phyloP scores from a whole-genome alignment of 2,888 invertebrate genomes.

The Erebia palarica region DNA sequence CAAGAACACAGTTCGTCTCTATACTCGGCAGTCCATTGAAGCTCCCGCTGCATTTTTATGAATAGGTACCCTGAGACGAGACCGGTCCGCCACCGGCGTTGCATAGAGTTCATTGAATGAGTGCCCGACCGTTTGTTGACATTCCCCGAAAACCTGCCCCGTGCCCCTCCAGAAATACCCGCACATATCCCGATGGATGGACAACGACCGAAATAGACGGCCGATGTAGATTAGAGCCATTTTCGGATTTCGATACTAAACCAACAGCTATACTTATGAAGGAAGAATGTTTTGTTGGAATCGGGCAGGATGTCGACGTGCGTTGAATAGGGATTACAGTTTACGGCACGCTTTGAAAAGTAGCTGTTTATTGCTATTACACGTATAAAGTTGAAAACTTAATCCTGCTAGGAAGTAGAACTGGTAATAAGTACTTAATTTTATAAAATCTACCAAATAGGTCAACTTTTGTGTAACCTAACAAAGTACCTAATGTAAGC shows the following conservation, averaged over 20 bases:
- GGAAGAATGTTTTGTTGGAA: slow-evolving; percentile 57
- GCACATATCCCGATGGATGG: slow-evolving; percentile 66
- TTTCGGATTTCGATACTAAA: slow-evolving; percentile 62
- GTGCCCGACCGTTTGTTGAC: slow-evolving; percentile 79
- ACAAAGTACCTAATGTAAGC: neutral
- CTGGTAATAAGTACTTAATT: neutral
- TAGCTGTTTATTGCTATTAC: slow-evolving; percentile 3
- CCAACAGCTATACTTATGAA: slow-evolving; percentile 40
- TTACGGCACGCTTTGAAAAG: slow-evolving; percentile 32
- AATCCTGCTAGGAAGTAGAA: neutral
- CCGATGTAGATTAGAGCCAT: slow-evolving; percentile 66
- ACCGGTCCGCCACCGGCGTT: slow-evolving; percentile 71
- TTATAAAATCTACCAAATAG: neutral
- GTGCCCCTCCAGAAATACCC: slow-evolving; percentile 59
- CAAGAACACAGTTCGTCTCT: slow-evolving; percentile 52
- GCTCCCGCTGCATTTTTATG: slow-evolving; percentile 76
- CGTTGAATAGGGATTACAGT: slow-evolving; percentile 39
- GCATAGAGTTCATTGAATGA: slow-evolving; percentile 79
- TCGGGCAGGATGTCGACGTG: slow-evolving; percentile 48
- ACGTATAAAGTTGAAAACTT: neutral
- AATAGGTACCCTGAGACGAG: slow-evolving; percentile 64
- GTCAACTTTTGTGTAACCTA: neutral
- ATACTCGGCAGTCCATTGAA: slow-evolving; percentile 63
- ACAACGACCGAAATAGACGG: slow-evolving; percentile 75
- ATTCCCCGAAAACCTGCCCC: slow-evolving; percentile 82